Evolutionary conservation across 2,888 invertebrate species (phyloP), one percentile per base, ranked within the genome.

Genomic region (Alitta virens): DNA sequence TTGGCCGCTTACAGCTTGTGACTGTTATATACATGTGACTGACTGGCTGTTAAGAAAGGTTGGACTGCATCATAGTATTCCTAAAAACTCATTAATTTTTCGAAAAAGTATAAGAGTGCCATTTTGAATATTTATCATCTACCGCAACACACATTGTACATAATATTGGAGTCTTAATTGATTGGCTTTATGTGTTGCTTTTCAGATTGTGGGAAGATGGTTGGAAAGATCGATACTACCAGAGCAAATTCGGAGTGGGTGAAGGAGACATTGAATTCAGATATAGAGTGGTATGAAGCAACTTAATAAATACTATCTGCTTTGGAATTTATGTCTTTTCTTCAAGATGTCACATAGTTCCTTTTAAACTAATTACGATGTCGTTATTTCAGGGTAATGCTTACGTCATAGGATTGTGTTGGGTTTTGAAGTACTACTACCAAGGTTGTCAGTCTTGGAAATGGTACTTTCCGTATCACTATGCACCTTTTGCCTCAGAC

Each of bases 381-480:
- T 49, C 16, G 16, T 33, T 5, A 60, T 60, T 62, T 56, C 69
- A 79, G 79, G 95, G 94, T 1, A 85, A 91, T 55, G 94, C 97
- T 78, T 99, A 99, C 84, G 94, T 96, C 2, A 87, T 91, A 57
- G 99, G 99, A 0, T 86, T 99, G 56, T 95, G 95, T 84, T 99
- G 99, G 99, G 99, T 99, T 61, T 85, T 99, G 27, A 89, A 92
- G 72, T 99, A 98, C 84, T 99, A 99, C 84, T 99, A 99, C 84
- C 68, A 85, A 87, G 98, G 99, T 58, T 99, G 98, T 84, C 92
- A 95, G 40, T 94, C 94, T 21, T 99, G 99, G 99, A 93, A 97
- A 84, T 99, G 99, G 99, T 99, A 96, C 85, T 99, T 94, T 84
- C 99, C 99, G 0, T 99, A 95, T 83, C 99, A 99, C 84, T 99